Conservation (phyloP, 2,888 invertebrate genomes). For the Aphidoletes aphidimyza region DNA sequence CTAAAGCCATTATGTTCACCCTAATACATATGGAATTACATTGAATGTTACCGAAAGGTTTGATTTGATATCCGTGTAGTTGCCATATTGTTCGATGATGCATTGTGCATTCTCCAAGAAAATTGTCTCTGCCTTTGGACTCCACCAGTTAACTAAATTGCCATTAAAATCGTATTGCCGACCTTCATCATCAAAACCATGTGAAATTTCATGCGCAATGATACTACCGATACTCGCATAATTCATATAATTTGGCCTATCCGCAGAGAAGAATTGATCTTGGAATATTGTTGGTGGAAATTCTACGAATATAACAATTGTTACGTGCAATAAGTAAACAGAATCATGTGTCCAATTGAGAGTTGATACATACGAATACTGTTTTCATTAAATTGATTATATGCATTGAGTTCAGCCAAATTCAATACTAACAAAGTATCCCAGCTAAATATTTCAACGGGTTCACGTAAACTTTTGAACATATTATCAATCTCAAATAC, state of each 20-base stretch:
- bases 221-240: constrained; percentile 92
- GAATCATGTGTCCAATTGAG: too few relatives aligned
- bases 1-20: not conserved
- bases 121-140: constrained; percentile 80
- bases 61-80: constrained; percentile 75
- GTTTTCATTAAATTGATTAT: constrained; percentile 69
- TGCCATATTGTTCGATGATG: constrained; percentile 93
- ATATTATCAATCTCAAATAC: constrained; percentile 68
- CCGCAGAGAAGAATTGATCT: constrained; percentile 89
- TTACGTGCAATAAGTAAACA: too few relatives aligned
- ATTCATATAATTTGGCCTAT: constrained; percentile 91
- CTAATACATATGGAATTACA: not conserved
- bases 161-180: constrained; percentile 93
- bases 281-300: constrained; percentile 94
- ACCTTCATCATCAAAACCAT: constrained; percentile 90
- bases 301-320: constrained; percentile 75
- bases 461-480: constrained; percentile 67
- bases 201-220: constrained; percentile 92
- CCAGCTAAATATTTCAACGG: constrained; percentile 69
- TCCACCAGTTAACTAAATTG: constrained; percentile 95
- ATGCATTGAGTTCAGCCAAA: constrained; percentile 70
- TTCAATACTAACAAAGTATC: constrained; percentile 68
- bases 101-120: constrained; percentile 88
- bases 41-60: not conserved
- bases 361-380: constrained; percentile 69